Evolutionary conservation across 2,797 vertebrate species (phyloP).

Genomic region (Notolepis coatsorum): DNA sequence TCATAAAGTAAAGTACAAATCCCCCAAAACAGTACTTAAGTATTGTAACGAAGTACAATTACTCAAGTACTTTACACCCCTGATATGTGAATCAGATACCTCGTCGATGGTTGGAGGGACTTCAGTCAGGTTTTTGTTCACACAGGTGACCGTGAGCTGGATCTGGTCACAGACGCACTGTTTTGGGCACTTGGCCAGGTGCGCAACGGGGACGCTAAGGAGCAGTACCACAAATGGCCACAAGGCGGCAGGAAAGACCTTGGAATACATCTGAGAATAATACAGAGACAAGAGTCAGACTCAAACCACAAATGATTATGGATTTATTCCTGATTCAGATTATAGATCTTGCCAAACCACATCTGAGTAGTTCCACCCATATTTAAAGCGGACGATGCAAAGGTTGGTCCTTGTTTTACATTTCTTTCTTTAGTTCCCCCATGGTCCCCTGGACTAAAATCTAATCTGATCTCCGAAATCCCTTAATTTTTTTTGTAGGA

Average conservation of each 20-base stretch:
- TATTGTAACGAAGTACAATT: too few species aligned
- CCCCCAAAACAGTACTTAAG: too few species aligned
- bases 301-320: too few species aligned
- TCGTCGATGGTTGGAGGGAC: constrained; percentile 85
- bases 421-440: constrained; percentile 1
- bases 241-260: constrained; percentile 32
- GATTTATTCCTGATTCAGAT: too few species aligned
- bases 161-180: constrained; percentile 90
- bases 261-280: constrained; percentile 52
- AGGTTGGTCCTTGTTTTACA: too few species aligned
- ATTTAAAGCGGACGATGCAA: too few species aligned
- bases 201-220: neutral
- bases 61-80: too few species aligned
- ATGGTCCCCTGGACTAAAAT: neutral
- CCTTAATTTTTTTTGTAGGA: constrained; percentile 33
- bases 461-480: constrained; percentile 5
- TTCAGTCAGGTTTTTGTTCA: constrained; percentile 85
- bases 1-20: too few species aligned
- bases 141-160: constrained; percentile 83
- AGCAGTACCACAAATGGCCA: constrained; percentile 60
- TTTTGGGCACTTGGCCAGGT: constrained; percentile 80
- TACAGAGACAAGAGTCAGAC: neutral
- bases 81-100: constrained; percentile 78
- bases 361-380: too few species aligned
- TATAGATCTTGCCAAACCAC: too few species aligned